Percentiles rank a stretch among this genome's conserved stretches.
Evolutionary conservation across 2,888 invertebrate species (phyloP).

Genomic region (Mantis religiosa): DNA sequence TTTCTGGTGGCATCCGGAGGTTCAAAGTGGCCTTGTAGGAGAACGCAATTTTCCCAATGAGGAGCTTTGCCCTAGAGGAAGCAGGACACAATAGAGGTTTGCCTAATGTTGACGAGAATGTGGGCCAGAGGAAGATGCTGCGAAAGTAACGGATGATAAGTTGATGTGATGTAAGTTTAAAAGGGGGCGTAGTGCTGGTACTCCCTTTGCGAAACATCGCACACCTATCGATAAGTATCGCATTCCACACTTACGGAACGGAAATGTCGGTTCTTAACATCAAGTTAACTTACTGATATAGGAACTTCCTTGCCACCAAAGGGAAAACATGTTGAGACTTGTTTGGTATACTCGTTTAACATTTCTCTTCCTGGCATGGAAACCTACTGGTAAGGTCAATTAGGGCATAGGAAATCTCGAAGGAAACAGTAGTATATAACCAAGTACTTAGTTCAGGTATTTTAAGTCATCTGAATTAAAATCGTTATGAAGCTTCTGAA

Average conservation of each 20-base stretch:
- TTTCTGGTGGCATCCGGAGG: too few species aligned
- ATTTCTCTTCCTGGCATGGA: neutral
- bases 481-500: too few species aligned
- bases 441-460: too few species aligned
- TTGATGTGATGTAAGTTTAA: neutral
- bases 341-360: neutral
- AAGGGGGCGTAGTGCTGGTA: neutral
- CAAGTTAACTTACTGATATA: neutral
- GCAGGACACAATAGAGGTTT: too few species aligned
- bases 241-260: neutral
- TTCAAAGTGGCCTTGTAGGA: too few species aligned
- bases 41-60: too few species aligned
- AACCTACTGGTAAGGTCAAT: neutral
- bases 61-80: too few species aligned
- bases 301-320: neutral
- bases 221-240: neutral
- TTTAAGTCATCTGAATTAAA: too few species aligned
- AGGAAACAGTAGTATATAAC: too few species aligned
- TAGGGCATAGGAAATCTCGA: neutral
- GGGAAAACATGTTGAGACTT: neutral
- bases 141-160: conserved; percentile 13
- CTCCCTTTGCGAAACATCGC: neutral
- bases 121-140: conserved; percentile 31
- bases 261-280: neutral
- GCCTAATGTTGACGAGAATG: neutral